Evolutionary conservation across 2,888 invertebrate genomes (phyloP).

Genomic region (Agrotis segetum): DNA sequence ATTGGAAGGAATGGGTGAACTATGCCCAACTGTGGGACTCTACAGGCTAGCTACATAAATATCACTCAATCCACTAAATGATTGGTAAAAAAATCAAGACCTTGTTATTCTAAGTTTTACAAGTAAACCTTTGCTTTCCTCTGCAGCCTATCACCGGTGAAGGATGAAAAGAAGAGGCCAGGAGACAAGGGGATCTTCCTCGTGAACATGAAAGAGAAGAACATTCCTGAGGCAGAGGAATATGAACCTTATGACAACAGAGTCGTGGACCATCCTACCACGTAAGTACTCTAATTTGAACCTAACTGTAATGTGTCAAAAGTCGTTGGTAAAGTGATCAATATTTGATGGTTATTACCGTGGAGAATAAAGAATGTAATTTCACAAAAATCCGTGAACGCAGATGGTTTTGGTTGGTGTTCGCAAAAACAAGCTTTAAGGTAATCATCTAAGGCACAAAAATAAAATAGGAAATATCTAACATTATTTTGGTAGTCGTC

Average conservation of each 20-base stretch:
- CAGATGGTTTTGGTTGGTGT: too few relatives aligned
- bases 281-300: slow-evolving; percentile 89
- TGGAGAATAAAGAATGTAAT: too few relatives aligned
- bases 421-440: too few relatives aligned
- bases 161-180: slow-evolving; percentile 81
- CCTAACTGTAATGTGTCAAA: neutral
- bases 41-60: too few relatives aligned
- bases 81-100: too few relatives aligned
- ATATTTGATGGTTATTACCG: neutral
- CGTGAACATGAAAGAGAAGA: slow-evolving; percentile 89
- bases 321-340: neutral
- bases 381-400: too few relatives aligned
- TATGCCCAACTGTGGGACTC: too few relatives aligned
- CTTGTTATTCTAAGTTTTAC: too few relatives aligned
- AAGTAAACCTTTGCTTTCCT: neutral
- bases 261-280: slow-evolving; percentile 93
- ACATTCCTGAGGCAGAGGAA: slow-evolving; percentile 88
- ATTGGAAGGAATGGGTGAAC: too few relatives aligned
- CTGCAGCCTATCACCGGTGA: slow-evolving; percentile 84
- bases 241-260: slow-evolving; percentile 93
- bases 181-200: slow-evolving; percentile 85
- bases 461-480: too few relatives aligned
- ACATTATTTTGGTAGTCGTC: too few relatives aligned
- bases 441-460: too few relatives aligned
- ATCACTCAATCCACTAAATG: neutral